These are phyloP conservation scores for Heteractis magnifica DNA, from an alignment of 92 coral and sea anemone genomes.

Conservation along the genomic window DNA sequence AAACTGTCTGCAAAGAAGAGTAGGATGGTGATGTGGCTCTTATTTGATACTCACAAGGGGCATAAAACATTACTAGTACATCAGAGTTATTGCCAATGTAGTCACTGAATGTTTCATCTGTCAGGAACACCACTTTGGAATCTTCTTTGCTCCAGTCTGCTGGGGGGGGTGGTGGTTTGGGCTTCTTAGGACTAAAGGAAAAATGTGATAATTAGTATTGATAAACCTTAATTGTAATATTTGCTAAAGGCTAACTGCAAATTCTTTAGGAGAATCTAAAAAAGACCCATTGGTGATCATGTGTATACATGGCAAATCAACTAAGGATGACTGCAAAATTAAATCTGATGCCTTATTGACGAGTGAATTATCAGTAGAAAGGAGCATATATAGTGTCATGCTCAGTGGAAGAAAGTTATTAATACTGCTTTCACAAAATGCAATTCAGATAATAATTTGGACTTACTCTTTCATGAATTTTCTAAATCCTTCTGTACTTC, in stretches of 20 bases:
- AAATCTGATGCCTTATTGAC: not conserved
- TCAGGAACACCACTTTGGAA: slow-evolving; percentile 78
- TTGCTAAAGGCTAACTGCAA: not conserved
- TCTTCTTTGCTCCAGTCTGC: slow-evolving; percentile 94
- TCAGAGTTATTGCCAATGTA: slow-evolving; percentile 61
- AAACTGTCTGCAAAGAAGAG: too few relatives aligned
- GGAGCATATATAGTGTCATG: too few relatives aligned
- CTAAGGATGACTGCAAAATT: not conserved
- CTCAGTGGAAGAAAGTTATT: too few relatives aligned
- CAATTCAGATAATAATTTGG: not conserved
- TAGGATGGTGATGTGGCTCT: not conserved
- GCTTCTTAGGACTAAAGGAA: slow-evolving; percentile 77
- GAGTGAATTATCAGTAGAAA: not conserved
- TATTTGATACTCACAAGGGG: slow-evolving; percentile 75
- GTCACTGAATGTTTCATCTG: slow-evolving; percentile 67
- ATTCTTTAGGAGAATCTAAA: not conserved
- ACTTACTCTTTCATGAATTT: slow-evolving; percentile 95
- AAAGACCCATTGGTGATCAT: not conserved
- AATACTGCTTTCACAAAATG: too few relatives aligned
- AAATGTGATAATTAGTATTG: not conserved
- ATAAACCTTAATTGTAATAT: not conserved
- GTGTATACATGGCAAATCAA: not conserved
- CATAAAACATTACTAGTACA: slow-evolving; percentile 85
- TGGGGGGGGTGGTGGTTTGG: slow-evolving; percentile 78
- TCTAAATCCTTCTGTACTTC: slow-evolving; percentile 63